These are phyloP conservation scores for Neoaliturus tenellus DNA, from an alignment of 2,888 invertebrate genomes.

Conservation along the genomic window DNA sequence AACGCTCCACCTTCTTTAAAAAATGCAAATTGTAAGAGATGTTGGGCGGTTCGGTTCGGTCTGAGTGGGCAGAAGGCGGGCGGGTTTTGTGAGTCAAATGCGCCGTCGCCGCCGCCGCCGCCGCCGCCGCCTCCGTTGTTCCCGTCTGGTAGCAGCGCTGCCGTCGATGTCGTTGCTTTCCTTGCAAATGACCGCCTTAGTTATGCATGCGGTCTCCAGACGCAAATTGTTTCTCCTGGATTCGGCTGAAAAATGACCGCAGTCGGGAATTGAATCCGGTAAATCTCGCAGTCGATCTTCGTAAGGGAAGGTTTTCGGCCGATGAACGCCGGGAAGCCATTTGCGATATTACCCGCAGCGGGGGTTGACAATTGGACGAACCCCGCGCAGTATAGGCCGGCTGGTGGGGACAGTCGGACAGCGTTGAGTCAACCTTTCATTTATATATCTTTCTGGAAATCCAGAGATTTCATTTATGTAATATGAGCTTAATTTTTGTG, in stretches of 20 bases:
- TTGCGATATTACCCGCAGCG: not conserved
- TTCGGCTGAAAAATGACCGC: conserved; percentile 27
- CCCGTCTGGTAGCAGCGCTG: not conserved
- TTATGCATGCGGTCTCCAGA: conserved; percentile 19
- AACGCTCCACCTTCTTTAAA: not conserved
- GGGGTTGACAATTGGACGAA: too few species aligned
- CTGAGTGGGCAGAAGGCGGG: too few species aligned
- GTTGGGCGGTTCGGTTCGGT: not conserved
- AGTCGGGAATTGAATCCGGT: conserved; percentile 11
- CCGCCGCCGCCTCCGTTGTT: not conserved
- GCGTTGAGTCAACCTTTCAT: too few species aligned
- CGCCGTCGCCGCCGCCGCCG: not conserved
- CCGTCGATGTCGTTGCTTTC: not conserved
- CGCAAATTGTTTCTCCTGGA: conserved; percentile 26
- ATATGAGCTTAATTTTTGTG: too few species aligned
- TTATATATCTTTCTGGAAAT: too few species aligned
- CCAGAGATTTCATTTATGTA: too few species aligned
- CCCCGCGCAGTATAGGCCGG: too few species aligned
- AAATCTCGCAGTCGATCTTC: not conserved
- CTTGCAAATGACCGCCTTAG: not conserved
- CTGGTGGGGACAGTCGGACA: too few species aligned
- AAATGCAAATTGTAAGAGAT: not conserved
- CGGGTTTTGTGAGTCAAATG: conserved; percentile 29
- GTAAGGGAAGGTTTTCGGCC: not conserved
- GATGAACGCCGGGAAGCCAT: not conserved